These are phyloP conservation scores for Drosophila pegasa DNA, from an alignment of 2,888 invertebrate genomes.

Conservation along the genomic window DNA sequence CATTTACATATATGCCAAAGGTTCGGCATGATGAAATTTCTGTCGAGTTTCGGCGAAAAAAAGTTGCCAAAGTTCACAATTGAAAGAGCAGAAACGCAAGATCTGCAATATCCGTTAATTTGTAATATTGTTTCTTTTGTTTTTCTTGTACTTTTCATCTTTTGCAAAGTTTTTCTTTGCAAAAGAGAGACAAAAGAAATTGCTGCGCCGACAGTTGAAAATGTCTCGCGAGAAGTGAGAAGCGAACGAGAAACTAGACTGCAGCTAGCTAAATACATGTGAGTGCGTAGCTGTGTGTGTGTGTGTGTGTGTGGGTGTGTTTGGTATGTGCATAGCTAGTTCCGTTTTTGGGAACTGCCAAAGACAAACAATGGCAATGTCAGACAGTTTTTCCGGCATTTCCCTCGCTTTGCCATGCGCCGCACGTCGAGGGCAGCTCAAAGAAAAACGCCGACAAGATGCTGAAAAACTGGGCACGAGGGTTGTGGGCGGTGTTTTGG, in stretches of 20 bases:
- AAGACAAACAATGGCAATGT: conserved; percentile 58
- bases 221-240: conserved; percentile 25
- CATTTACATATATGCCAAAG: too few relatives aligned
- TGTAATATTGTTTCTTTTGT: conserved; percentile 15
- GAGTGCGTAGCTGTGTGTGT: conserved; percentile 2
- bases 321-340: conserved; percentile 37
- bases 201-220: conserved; percentile 41
- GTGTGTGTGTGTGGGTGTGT: conserved; percentile 13
- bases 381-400: conserved; percentile 68
- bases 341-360: conserved; percentile 63
- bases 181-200: conserved; percentile 46
- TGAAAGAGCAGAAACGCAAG: conserved; percentile 46
- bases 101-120: conserved; percentile 72
- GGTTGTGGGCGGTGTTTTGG: conserved; percentile 7
- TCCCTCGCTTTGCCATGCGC: conserved; percentile 57
- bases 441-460: conserved; percentile 50
- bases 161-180: conserved; percentile 8
- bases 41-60: conserved; percentile 21
- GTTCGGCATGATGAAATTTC: background rate
- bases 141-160: background rate
- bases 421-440: conserved; percentile 64
- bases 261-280: conserved; percentile 33
- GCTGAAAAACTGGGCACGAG: conserved; percentile 24
- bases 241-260: conserved; percentile 39
- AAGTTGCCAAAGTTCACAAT: conserved; percentile 32